A percentile compares a stretch with the other conserved stretches of the same genome.
Conservation (phyloP, 2,888 invertebrate genomes). For the Scaptomyza flava region DNA sequence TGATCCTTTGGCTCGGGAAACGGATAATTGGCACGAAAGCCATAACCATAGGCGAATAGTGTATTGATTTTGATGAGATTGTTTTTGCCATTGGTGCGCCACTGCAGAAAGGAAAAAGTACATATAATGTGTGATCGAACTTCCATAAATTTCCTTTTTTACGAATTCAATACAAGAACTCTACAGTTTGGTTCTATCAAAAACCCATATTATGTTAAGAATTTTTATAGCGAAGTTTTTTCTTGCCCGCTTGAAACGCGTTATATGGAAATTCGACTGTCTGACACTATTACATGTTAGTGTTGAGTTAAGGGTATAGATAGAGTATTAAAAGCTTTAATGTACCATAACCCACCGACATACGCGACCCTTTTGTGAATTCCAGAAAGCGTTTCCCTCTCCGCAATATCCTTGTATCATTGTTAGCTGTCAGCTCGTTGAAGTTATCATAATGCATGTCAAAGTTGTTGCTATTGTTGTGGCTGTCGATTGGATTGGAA, state of each 20-base stretch:
- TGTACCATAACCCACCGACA: constrained; percentile 79
- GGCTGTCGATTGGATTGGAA: background rate
- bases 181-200: too few species aligned
- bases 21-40: constrained; percentile 89
- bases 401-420: constrained; percentile 54
- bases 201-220: too few species aligned
- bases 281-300: too few species aligned
- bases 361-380: constrained; percentile 81
- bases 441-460: constrained; percentile 46
- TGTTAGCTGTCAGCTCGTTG: constrained; percentile 36
- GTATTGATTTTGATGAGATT: constrained; percentile 88
- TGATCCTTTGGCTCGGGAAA: constrained; percentile 85
- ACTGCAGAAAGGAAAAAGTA: constrained; percentile 84
- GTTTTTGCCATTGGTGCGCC: constrained; percentile 90
- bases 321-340: background rate
- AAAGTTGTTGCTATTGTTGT: constrained; percentile 30
- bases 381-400: constrained; percentile 83
- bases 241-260: too few species aligned
- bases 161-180: too few species aligned
- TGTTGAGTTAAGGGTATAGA: background rate
- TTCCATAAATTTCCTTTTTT: too few species aligned
- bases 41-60: constrained; percentile 89
- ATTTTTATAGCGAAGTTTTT: too few species aligned
- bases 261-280: too few species aligned
- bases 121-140: background rate